phyloP scores from a whole-genome alignment of 2,113 vertebrate genomes.

The Pachyramphus minor region DNA sequence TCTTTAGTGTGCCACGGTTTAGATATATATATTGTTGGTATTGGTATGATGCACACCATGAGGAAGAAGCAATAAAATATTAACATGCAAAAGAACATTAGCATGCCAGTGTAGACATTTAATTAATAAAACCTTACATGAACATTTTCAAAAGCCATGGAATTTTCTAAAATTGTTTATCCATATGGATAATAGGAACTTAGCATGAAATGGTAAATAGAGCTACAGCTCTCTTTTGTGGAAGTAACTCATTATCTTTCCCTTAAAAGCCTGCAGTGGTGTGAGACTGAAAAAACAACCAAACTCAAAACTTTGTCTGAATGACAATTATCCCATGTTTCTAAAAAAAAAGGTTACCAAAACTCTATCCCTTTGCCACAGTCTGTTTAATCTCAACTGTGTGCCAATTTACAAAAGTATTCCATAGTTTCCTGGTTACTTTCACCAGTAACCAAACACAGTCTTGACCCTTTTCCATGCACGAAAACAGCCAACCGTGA shows the following conservation, averaged over 20 bases:
- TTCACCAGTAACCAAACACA: constrained; percentile 71
- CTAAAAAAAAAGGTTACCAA: constrained; percentile 44
- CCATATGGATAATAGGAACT: not conserved
- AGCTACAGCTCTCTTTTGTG: not conserved
- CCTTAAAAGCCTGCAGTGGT: constrained; percentile 8
- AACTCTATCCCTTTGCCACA: constrained; percentile 30
- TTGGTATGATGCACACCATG: not conserved
- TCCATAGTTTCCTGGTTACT: constrained; percentile 59
- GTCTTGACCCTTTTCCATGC: constrained; percentile 70
- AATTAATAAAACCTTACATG: not conserved
- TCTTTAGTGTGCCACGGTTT: not conserved
- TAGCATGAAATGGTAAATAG: not conserved
- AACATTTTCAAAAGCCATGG: not conserved
- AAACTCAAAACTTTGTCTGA: not conserved
- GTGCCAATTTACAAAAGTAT: constrained; percentile 43
- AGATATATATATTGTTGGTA: not conserved
- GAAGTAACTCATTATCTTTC: constrained; percentile 2
- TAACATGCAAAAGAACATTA: not conserved
- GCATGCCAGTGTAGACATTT: not conserved
- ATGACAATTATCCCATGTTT: constrained; percentile 16
- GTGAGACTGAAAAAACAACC: constrained; percentile 17
- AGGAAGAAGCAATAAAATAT: not conserved
- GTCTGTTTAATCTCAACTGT: constrained; percentile 59
- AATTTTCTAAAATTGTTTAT: not conserved
- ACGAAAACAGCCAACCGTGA: constrained; percentile 66